Evolutionary conservation across 2,888 invertebrate genomes (phyloP).

Genomic region (Galerucella pusilla): DNA sequence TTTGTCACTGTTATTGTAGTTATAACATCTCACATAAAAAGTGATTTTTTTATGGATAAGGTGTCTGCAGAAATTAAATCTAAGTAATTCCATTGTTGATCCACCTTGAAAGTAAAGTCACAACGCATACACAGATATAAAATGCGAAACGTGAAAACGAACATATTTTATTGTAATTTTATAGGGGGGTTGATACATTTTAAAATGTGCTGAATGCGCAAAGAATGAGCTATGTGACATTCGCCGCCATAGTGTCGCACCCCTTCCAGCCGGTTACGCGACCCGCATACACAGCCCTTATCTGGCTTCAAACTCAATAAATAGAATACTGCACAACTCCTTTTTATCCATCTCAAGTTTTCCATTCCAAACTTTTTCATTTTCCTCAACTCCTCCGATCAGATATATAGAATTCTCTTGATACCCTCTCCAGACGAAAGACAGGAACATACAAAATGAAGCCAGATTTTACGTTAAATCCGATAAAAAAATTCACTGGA

Average conservation of each 20-base stretch:
- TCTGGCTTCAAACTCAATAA: slow-evolving; percentile 63
- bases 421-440: slow-evolving; percentile 43
- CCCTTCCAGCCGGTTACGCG: slow-evolving; percentile 62
- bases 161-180: slow-evolving; percentile 66
- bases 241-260: slow-evolving; percentile 66
- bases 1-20: too few species aligned
- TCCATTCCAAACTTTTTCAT: slow-evolving; percentile 60
- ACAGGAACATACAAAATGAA: slow-evolving; percentile 44
- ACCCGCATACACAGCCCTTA: slow-evolving; percentile 64
- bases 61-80: not conserved
- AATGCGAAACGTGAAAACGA: slow-evolving; percentile 52
- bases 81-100: slow-evolving; percentile 10
- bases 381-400: slow-evolving; percentile 59
- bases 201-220: slow-evolving; percentile 67
- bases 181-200: slow-evolving; percentile 66
- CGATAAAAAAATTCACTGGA: slow-evolving; percentile 29
- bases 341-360: slow-evolving; percentile 61
- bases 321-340: slow-evolving; percentile 64
- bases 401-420: slow-evolving; percentile 52
- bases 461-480: slow-evolving; percentile 29
- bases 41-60: not conserved
- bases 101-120: slow-evolving; percentile 31
- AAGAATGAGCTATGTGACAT: slow-evolving; percentile 66
- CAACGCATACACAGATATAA: slow-evolving; percentile 47
- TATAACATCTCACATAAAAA: not conserved